Conservation (phyloP, 2,888 invertebrate genomes). For the Tipula confusa region DNA sequence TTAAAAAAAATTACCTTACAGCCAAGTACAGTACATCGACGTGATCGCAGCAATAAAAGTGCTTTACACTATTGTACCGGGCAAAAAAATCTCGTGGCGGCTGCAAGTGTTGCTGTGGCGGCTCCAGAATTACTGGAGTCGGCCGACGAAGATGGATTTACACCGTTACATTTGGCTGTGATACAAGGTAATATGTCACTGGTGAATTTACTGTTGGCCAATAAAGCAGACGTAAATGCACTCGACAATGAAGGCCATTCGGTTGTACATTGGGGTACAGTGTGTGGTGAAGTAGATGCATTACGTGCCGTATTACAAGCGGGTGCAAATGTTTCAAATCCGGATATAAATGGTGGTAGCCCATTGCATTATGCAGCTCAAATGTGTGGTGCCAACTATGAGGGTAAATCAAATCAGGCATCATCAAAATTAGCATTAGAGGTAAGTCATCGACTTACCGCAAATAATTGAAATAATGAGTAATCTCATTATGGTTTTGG, state of each 20-base stretch:
- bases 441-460: slow-evolving; percentile 30
- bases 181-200: slow-evolving; percentile 86
- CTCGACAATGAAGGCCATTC: slow-evolving; percentile 93
- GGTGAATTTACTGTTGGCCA: slow-evolving; percentile 79
- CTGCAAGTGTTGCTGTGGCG: slow-evolving; percentile 76
- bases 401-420: slow-evolving; percentile 50
- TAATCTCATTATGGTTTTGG: slow-evolving; percentile 42
- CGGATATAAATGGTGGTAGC: slow-evolving; percentile 91
- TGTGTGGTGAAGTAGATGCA: slow-evolving; percentile 90
- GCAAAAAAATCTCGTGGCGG: slow-evolving; percentile 55
- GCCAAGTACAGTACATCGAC: slow-evolving; percentile 60
- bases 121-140: slow-evolving; percentile 82
- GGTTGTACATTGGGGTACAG: slow-evolving; percentile 97
- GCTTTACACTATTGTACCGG: slow-evolving; percentile 89
- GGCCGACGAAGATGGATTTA: slow-evolving; percentile 89
- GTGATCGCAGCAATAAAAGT: slow-evolving; percentile 78
- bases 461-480: too few species aligned
- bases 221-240: slow-evolving; percentile 84
- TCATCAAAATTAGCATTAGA: slow-evolving; percentile 47
- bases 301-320: slow-evolving; percentile 77
- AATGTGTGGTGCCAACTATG: slow-evolving; percentile 82
- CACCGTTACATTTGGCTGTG: slow-evolving; percentile 91
- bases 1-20: slow-evolving; percentile 41
- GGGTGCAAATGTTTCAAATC: slow-evolving; percentile 81
- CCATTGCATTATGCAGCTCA: slow-evolving; percentile 97